Conservation (phyloP, 2,888 invertebrate genomes). For the Hypercompe scribonia region DNA sequence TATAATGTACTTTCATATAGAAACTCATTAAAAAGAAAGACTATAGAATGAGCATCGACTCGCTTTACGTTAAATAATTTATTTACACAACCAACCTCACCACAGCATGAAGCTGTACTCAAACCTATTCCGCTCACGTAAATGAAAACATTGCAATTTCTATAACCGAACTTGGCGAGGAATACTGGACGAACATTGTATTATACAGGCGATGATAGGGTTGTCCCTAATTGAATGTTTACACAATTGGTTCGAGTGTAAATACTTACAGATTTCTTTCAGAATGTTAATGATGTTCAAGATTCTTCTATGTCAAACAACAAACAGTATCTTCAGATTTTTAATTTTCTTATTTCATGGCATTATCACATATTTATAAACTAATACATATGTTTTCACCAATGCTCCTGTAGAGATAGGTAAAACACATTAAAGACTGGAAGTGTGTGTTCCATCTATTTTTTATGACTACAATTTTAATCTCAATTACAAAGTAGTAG, state of each 20-base stretch:
- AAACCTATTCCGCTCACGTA: conserved; percentile 59
- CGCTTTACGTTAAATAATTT: conserved; percentile 7
- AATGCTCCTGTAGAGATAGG: no score
- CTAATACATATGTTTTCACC: no score
- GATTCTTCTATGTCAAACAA: conserved; percentile 6
- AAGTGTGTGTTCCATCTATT: no score
- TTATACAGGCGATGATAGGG: conserved; percentile 32
- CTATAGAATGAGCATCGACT: neutral
- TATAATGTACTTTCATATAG: neutral
- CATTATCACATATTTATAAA: no score
- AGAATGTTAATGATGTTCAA: conserved; percentile 21
- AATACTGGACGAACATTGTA: conserved; percentile 35
- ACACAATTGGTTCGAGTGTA: conserved; percentile 13
- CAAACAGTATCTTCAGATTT: neutral
- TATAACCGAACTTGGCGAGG: conserved; percentile 55
- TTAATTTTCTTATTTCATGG: neutral
- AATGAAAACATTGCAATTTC: conserved; percentile 67
- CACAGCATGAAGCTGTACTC: conserved; percentile 9
- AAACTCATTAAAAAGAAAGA: conserved; percentile 1
- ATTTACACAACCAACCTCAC: conserved; percentile 17
- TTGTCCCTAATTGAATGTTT: conserved; percentile 38
- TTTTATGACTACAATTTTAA: no score
- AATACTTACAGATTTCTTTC: conserved; percentile 15
- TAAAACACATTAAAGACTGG: no score
- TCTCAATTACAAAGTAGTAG: no score